Percentiles rank a stretch among this genome's conserved stretches.
Evolutionary conservation across 1,140 invertebrate species (phyloP).

Genomic region (Teleopsis dalmanni): DNA sequence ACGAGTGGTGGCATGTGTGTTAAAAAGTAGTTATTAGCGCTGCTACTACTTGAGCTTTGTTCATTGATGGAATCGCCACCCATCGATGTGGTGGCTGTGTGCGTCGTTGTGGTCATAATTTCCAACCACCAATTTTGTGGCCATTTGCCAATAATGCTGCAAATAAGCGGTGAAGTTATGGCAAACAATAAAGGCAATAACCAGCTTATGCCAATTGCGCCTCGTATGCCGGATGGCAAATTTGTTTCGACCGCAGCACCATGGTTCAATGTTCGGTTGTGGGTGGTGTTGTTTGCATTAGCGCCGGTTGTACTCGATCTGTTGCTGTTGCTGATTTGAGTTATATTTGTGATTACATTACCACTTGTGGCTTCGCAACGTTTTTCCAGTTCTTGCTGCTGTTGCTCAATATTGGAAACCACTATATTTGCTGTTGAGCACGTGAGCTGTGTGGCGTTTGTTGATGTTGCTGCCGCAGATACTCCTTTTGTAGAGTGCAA

Average conservation of each 20-base stretch:
- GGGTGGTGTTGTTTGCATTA: conserved; percentile 5
- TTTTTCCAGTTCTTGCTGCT: conserved; percentile 14
- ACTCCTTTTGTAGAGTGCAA: conserved; percentile 28
- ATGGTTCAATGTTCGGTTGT: not conserved
- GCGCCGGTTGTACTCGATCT: not conserved
- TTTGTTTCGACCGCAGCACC: not conserved
- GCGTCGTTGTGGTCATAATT: conserved; percentile 16
- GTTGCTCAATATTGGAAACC: conserved; percentile 2
- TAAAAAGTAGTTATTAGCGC: not conserved
- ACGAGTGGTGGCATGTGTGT: too few relatives aligned
- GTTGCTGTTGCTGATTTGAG: conserved; percentile 23
- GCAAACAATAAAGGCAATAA: conserved; percentile 39
- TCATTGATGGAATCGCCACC: not conserved
- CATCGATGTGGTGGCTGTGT: conserved; percentile 4
- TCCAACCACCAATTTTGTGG: conserved; percentile 42
- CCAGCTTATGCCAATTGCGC: conserved; percentile 43
- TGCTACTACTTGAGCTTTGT: not conserved
- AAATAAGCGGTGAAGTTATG: conserved; percentile 39
- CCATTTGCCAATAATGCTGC: conserved; percentile 43
- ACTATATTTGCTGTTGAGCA: not conserved
- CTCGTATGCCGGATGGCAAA: conserved; percentile 22
- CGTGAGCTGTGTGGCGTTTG: not conserved
- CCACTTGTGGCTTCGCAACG: conserved; percentile 14
- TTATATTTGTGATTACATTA: conserved; percentile 27
- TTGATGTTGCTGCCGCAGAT: conserved; percentile 12